Evolutionary conservation across 2,113 vertebrate species (phyloP).

Genomic region (Brachyhypopomus gauderio): DNA sequence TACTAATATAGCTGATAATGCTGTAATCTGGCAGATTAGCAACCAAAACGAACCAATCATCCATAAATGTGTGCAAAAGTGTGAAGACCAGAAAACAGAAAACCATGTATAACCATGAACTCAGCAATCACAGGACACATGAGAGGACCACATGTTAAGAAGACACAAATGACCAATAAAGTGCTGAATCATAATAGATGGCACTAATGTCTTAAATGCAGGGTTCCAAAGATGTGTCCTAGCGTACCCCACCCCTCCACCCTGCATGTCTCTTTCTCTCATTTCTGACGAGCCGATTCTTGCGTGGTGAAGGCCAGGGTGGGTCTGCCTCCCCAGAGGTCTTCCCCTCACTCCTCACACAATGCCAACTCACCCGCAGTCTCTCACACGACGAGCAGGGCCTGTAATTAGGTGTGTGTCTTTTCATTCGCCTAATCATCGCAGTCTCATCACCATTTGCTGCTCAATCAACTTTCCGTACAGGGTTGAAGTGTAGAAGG

Average conservation of each 20-base stretch:
- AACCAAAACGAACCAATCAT: too few relatives aligned
- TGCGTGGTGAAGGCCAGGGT: slow-evolving; percentile 47
- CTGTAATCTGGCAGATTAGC: too few relatives aligned
- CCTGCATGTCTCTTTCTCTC: background rate
- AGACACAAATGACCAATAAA: slow-evolving; percentile 27
- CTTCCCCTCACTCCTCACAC: slow-evolving; percentile 40
- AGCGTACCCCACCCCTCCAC: background rate
- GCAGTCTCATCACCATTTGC: slow-evolving; percentile 68
- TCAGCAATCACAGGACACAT: background rate
- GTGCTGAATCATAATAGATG: slow-evolving; percentile 9
- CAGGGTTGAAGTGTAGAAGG: slow-evolving; percentile 34
- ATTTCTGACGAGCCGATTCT: slow-evolving; percentile 49
- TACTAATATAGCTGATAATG: too few relatives aligned
- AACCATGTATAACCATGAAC: background rate
- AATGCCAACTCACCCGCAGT: slow-evolving; percentile 52
- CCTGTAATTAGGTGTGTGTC: slow-evolving; percentile 67
- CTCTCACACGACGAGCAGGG: slow-evolving; percentile 53
- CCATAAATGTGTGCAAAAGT: too few relatives aligned
- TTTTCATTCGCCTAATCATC: slow-evolving; percentile 70
- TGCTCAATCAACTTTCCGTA: slow-evolving; percentile 61
- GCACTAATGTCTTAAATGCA: background rate
- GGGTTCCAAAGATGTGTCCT: background rate
- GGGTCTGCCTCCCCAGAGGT: slow-evolving; percentile 38
- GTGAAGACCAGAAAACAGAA: background rate
- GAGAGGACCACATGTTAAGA: background rate